Evolutionary conservation across 2,797 vertebrate species (phyloP).

Genomic region (Menidia menidia): DNA sequence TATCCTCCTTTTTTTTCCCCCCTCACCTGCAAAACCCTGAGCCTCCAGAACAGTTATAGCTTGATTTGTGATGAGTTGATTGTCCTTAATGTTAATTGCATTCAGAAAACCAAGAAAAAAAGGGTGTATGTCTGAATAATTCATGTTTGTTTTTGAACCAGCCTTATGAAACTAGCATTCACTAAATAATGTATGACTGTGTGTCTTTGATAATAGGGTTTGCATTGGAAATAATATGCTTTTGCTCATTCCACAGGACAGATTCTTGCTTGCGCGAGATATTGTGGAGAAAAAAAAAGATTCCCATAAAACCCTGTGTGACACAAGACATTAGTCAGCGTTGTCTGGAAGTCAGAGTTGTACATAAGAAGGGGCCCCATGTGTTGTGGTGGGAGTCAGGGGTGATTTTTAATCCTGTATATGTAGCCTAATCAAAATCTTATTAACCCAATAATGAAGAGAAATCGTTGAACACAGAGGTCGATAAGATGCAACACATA

Average conservation of each 20-base stretch:
- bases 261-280: conserved; percentile 75
- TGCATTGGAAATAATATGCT: conserved; percentile 82
- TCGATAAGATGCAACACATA: conserved; percentile 78
- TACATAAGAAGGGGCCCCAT: conserved; percentile 60
- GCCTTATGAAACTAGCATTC: conserved; percentile 76
- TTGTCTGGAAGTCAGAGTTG: conserved; percentile 67
- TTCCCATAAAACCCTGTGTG: conserved; percentile 78
- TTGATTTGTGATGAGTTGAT: conserved; percentile 73
- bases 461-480: conserved; percentile 76
- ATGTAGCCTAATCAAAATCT: conserved; percentile 74
- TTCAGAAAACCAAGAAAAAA: conserved; percentile 61
- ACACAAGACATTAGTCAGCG: conserved; percentile 83
- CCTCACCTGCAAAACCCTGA: conserved; percentile 31
- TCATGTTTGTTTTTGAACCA: conserved; percentile 83
- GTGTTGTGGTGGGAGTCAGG: conserved; percentile 67
- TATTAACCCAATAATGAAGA: conserved; percentile 82
- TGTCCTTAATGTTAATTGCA: conserved; percentile 71
- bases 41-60: conserved; percentile 33
- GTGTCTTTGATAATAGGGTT: conserved; percentile 87
- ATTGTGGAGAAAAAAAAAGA: conserved; percentile 83
- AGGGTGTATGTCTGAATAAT: conserved; percentile 78
- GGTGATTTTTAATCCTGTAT: conserved; percentile 79
- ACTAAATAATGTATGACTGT: conserved; percentile 86
- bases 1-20: conserved; percentile 38
- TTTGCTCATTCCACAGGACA: conserved; percentile 73